Evolutionary conservation across 2,888 invertebrate species (phyloP).

Genomic region (Nomada goodeniana): DNA sequence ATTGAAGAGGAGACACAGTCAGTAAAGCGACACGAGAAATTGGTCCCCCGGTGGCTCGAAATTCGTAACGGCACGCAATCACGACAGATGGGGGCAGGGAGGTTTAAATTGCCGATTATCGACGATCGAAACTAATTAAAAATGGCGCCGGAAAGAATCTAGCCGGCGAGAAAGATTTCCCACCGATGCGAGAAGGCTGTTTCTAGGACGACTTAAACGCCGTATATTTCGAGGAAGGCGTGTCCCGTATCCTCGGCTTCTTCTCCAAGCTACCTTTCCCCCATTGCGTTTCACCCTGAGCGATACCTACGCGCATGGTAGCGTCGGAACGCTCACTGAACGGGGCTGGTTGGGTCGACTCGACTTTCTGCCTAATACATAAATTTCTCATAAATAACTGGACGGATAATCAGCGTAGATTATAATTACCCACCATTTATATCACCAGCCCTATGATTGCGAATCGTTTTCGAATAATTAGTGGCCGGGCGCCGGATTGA

Average conservation of each 20-base stretch:
- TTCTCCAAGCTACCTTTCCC: slow-evolving; percentile 39
- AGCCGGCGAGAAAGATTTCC: slow-evolving; percentile 48
- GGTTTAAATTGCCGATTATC: slow-evolving; percentile 64
- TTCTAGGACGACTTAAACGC: slow-evolving; percentile 59
- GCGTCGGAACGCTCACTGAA: slow-evolving; percentile 43
- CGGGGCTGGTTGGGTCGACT: slow-evolving; percentile 35
- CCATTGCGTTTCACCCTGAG: slow-evolving; percentile 24
- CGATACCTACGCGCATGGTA: slow-evolving; percentile 41
- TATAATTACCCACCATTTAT: slow-evolving; percentile 72
- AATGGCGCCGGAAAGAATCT: slow-evolving; percentile 48
- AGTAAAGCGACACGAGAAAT: not conserved
- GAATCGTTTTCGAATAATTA: slow-evolving; percentile 23
- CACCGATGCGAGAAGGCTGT: slow-evolving; percentile 47
- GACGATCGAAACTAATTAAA: slow-evolving; percentile 62
- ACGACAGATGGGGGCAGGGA: not conserved
- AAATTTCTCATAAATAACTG: slow-evolving; percentile 80
- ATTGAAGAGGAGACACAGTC: slow-evolving; percentile 4
- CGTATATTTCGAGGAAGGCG: slow-evolving; percentile 63
- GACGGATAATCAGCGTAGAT: slow-evolving; percentile 74
- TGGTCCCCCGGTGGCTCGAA: slow-evolving; percentile 3
- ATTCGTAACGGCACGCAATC: slow-evolving; percentile 34
- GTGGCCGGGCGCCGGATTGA: slow-evolving; percentile 30
- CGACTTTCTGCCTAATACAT: slow-evolving; percentile 76
- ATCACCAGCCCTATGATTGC: slow-evolving; percentile 48
- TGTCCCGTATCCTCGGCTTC: slow-evolving; percentile 61